Conservation (phyloP, 1,140 invertebrate species). For the Drosophila pectinifera region DNA sequence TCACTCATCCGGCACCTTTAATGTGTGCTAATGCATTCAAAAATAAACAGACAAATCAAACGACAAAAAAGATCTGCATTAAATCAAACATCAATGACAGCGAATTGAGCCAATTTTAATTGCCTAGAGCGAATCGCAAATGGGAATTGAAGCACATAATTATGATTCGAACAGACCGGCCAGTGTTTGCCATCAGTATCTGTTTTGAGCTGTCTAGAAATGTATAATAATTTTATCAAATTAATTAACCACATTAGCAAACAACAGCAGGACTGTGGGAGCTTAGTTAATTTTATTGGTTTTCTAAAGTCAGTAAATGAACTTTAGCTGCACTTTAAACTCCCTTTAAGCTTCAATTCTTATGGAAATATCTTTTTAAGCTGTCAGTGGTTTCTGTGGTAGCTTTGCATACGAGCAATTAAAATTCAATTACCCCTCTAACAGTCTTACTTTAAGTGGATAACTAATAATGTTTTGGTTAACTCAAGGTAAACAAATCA, state of each 20-base stretch:
- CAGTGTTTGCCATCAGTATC: neutral
- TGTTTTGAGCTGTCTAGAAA: constrained; percentile 10
- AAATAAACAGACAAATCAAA: constrained; percentile 14
- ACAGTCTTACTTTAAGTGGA: constrained; percentile 19
- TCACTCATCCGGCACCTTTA: neutral
- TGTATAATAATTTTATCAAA: constrained; percentile 6
- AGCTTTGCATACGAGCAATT: constrained; percentile 41
- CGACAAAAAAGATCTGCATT: neutral
- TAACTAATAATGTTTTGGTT: constrained; percentile 11
- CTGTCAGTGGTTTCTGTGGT: constrained; percentile 32
- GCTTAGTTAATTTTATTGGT: neutral
- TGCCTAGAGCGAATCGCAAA: neutral
- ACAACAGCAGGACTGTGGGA: neutral
- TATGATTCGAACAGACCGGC: neutral
- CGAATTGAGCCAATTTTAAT: constrained; percentile 13
- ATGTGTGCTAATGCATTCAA: constrained; percentile 3
- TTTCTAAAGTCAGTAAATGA: neutral
- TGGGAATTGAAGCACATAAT: constrained; percentile 4
- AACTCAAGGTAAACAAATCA: constrained; percentile 19
- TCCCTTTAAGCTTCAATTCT: neutral
- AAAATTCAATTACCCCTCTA: constrained; percentile 43
- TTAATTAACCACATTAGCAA: constrained; percentile 29
- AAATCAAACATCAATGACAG: constrained; percentile 13
- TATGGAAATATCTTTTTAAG: constrained; percentile 19
- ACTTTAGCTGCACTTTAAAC: neutral